A percentile compares a stretch with the other conserved stretches of the same genome.
Evolutionary conservation across 1,140 invertebrate species (phyloP).

Genomic region (Papilio aristodemus): DNA sequence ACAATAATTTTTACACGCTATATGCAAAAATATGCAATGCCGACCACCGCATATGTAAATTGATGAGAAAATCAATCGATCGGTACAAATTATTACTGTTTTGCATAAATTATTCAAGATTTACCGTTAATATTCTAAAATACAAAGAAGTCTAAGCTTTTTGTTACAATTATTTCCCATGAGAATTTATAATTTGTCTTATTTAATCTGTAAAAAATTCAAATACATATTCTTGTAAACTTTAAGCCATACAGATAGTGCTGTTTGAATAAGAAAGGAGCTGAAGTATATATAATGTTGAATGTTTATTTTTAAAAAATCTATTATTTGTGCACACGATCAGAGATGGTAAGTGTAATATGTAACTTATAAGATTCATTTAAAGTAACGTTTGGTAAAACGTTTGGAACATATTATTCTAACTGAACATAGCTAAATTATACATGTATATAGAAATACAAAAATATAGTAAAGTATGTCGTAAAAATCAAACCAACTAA

Average conservation of each 20-base stretch:
- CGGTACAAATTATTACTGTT: slow-evolving; percentile 5
- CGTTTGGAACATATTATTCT: no score
- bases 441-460: neutral
- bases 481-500: neutral
- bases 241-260: no score
- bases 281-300: no score
- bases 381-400: no score
- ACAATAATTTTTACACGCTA: neutral
- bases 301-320: no score
- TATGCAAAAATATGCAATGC: slow-evolving; percentile 18
- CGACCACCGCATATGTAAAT: slow-evolving; percentile 21
- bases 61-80: slow-evolving; percentile 24
- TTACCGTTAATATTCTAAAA: slow-evolving; percentile 8
- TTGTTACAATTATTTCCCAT: neutral
- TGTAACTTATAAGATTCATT: no score
- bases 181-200: neutral
- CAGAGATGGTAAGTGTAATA: no score
- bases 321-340: no score
- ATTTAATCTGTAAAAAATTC: no score
- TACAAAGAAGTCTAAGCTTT: slow-evolving; percentile 11
- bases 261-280: no score
- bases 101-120: neutral
- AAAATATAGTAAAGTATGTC: neutral
- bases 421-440: no score
- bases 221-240: no score